Evolutionary conservation across 2,888 invertebrate genomes (phyloP).

Genomic region (Platycnemis pennipes): DNA sequence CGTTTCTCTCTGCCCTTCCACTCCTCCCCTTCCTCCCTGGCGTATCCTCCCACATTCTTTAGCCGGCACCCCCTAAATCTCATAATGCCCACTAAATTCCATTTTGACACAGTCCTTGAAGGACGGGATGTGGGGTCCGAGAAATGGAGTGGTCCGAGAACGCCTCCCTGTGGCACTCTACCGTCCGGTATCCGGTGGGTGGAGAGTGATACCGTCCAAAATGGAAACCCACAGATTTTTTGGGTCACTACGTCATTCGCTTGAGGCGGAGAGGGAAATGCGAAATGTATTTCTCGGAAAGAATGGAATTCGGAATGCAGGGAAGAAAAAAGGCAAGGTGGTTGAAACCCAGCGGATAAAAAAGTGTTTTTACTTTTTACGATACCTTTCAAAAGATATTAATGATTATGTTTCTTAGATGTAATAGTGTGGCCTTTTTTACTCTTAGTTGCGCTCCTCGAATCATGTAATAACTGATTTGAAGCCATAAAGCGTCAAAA

Average conservation of each 20-base stretch:
- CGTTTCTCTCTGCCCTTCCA: background rate
- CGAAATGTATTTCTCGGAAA: background rate
- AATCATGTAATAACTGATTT: no score
- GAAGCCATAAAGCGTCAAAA: no score
- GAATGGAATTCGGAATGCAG: background rate
- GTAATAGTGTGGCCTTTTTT: no score
- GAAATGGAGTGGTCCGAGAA: constrained; percentile 42
- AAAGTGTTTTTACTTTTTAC: no score
- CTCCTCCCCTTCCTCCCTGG: background rate
- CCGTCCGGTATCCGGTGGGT: background rate
- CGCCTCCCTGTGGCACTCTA: constrained; percentile 13
- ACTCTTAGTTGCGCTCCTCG: no score
- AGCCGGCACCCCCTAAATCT: constrained; percentile 27
- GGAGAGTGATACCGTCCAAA: background rate
- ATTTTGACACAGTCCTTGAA: constrained; percentile 34
- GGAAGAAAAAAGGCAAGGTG: background rate
- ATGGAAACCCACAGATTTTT: constrained; percentile 19
- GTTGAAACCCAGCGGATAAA: background rate
- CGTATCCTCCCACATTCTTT: constrained; percentile 27
- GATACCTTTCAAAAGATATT: no score
- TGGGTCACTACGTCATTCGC: background rate
- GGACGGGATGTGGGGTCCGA: background rate
- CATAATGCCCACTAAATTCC: constrained; percentile 50
- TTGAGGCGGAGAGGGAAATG: background rate
- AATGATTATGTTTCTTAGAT: no score